These are phyloP conservation scores for Diaperis boleti DNA, from an alignment of 2,888 invertebrate genomes.

Conservation along the genomic window DNA sequence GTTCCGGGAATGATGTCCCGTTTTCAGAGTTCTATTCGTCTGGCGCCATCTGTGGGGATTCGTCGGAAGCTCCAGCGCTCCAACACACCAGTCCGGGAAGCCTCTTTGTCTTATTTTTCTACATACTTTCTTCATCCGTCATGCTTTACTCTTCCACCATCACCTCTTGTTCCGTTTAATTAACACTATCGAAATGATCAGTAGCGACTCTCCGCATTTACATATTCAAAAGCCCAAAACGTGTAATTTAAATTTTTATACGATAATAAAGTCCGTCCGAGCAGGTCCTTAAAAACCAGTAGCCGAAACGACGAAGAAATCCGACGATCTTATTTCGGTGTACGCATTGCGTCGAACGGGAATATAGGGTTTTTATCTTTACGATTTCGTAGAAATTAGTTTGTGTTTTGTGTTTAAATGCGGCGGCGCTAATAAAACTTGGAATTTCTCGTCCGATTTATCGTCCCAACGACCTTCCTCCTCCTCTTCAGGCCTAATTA, in stretches of 20 bases:
- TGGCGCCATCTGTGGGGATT: neutral
- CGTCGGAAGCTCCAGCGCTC: too few species aligned
- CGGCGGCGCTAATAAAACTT: constrained; percentile 39
- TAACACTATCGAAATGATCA: constrained; percentile 37
- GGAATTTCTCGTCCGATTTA: constrained; percentile 39
- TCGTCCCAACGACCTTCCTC: constrained; percentile 35
- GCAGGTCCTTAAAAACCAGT: constrained; percentile 30
- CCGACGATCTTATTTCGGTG: constrained; percentile 13
- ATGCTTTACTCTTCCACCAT: too few species aligned
- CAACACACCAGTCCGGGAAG: too few species aligned
- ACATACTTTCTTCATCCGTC: too few species aligned
- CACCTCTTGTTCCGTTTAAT: constrained; percentile 32
- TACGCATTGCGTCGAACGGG: constrained; percentile 29
- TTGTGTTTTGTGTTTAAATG: constrained; percentile 35
- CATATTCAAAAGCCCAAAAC: constrained; percentile 36
- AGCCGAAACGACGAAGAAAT: constrained; percentile 9
- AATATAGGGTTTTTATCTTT: constrained; percentile 38
- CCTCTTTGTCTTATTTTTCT: too few species aligned
- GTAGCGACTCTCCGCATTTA: constrained; percentile 23
- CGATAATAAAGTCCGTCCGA: constrained; percentile 22
- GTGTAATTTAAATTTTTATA: constrained; percentile 39
- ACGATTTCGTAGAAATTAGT: constrained; percentile 42
- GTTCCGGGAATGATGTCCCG: too few species aligned
- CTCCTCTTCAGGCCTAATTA: constrained; percentile 15
- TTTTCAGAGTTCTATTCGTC: neutral